Percentiles rank a stretch among this genome's conserved stretches.
Evolutionary conservation across 64 coral and sea anemone genomes (phyloP).

Genomic region (Montipora sp.): DNA sequence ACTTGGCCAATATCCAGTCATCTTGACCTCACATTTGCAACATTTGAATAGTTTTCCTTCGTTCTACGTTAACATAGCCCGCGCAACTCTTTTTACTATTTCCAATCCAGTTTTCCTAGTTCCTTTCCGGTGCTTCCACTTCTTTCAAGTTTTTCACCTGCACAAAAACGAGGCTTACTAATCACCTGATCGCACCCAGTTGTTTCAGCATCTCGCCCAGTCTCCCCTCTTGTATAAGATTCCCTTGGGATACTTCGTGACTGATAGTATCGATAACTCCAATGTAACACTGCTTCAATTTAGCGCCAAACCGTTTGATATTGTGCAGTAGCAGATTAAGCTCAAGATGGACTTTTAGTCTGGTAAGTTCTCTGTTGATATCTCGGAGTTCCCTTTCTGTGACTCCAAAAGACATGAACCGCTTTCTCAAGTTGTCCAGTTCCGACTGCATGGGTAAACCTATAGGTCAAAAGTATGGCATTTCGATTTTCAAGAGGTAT

Average conservation of each 20-base stretch:
- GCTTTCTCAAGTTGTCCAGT: constrained; percentile 20
- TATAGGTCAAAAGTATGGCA: neutral
- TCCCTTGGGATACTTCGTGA: neutral
- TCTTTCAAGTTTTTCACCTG: too few relatives aligned
- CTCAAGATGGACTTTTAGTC: constrained; percentile 50
- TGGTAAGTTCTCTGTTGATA: constrained; percentile 60
- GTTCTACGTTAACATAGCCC: too few relatives aligned
- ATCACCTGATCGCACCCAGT: neutral
- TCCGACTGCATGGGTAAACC: neutral
- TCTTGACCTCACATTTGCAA: too few relatives aligned
- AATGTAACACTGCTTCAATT: neutral
- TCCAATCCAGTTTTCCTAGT: too few relatives aligned
- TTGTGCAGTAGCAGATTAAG: constrained; percentile 25
- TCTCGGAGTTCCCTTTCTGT: constrained; percentile 59
- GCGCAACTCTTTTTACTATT: too few relatives aligned
- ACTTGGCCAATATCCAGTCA: too few relatives aligned
- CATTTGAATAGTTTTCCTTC: too few relatives aligned
- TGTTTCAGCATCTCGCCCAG: neutral
- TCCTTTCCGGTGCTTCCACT: too few relatives aligned
- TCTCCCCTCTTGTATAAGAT: neutral
- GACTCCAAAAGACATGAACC: neutral
- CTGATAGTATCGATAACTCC: neutral
- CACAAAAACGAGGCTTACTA: too few relatives aligned
- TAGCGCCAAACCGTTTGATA: neutral
- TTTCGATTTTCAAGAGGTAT: too few relatives aligned